Evolutionary conservation across 2,888 invertebrate species (phyloP).

Genomic region (Heliconius erato): DNA sequence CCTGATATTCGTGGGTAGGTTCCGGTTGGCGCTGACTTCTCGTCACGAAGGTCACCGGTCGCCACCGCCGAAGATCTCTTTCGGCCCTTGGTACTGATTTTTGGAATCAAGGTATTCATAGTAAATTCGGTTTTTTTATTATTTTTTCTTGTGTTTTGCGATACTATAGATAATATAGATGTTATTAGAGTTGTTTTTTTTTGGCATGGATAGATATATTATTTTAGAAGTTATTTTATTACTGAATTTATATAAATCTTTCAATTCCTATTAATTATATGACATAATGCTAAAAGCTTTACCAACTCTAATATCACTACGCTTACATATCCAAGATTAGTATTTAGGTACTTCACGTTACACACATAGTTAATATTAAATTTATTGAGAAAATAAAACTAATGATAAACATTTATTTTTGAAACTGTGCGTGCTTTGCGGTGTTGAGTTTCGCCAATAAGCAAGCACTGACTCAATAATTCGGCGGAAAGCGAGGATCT

Average conservation of each 20-base stretch:
- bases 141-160: background rate
- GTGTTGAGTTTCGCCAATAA: no score
- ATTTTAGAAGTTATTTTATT: no score
- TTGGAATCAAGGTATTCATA: constrained; percentile 52
- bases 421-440: no score
- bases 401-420: background rate
- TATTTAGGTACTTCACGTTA: background rate
- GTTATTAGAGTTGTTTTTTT: constrained; percentile 16
- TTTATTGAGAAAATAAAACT: background rate
- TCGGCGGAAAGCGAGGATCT: background rate
- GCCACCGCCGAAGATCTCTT: constrained; percentile 82
- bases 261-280: background rate
- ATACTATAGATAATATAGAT: background rate
- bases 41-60: constrained; percentile 70
- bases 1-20: constrained; percentile 67
- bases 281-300: background rate
- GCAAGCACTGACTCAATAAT: background rate
- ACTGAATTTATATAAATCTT: no score
- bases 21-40: constrained; percentile 76
- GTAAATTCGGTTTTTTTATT: constrained; percentile 1
- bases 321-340: background rate
- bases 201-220: background rate
- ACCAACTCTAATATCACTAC: constrained; percentile 16
- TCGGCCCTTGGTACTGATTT: constrained; percentile 83
- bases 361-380: background rate